These are phyloP conservation scores for Amyelois transitella DNA, from an alignment of 1,140 invertebrate genomes.

Conservation along the genomic window DNA sequence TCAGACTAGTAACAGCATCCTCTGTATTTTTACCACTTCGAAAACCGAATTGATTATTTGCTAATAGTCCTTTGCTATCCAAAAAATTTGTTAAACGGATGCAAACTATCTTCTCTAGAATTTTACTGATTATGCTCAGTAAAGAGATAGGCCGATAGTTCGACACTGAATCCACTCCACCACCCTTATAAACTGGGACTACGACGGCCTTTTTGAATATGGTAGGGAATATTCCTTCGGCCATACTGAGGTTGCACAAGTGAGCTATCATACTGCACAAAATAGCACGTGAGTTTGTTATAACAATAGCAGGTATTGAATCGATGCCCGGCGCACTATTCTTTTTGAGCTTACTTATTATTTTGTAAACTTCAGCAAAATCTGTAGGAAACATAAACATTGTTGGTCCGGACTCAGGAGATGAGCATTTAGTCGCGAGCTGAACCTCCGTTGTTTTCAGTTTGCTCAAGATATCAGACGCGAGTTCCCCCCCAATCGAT, in stretches of 20 bases:
- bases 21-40: not conserved
- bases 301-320: not conserved
- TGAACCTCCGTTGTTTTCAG: not conserved
- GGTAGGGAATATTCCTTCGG: not conserved
- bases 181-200: not conserved
- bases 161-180: not conserved
- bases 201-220: not conserved
- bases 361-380: not conserved
- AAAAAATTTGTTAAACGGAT: not conserved
- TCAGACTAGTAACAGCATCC: not conserved
- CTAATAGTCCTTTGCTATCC: not conserved
- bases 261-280: too few relatives aligned
- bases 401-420: not conserved
- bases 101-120: conserved; percentile 1
- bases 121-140: not conserved
- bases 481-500: not conserved
- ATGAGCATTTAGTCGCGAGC: not conserved
- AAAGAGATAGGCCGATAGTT: conserved; percentile 6
- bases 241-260: not conserved
- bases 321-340: not conserved
- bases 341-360: not conserved
- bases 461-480: not conserved
- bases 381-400: not conserved
- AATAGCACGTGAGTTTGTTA: not conserved
- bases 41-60: conserved; percentile 2